These are phyloP conservation scores for Mycalesis mineus DNA, from an alignment of 2,888 invertebrate genomes.

Conservation along the genomic window DNA sequence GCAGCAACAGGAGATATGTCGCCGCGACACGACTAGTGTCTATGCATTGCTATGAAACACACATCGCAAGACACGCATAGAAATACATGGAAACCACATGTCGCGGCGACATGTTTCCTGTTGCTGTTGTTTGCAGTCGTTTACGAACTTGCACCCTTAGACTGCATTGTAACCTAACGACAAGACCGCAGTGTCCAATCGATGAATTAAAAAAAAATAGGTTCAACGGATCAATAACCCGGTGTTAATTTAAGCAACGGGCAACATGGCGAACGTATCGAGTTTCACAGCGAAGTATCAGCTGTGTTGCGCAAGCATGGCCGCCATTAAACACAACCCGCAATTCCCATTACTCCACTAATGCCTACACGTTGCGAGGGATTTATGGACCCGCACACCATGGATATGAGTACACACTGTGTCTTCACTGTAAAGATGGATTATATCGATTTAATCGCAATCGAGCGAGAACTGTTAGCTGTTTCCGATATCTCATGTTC, in stretches of 20 bases:
- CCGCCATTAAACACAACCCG: conserved; percentile 25
- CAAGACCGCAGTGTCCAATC: too few species aligned
- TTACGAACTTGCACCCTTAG: too few species aligned
- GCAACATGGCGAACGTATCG: conserved; percentile 12
- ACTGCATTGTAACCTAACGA: too few species aligned
- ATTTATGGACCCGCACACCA: conserved; percentile 20
- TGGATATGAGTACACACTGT: conserved; percentile 4
- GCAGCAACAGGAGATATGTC: too few species aligned
- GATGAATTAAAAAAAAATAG: too few species aligned
- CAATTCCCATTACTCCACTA: conserved; percentile 28
- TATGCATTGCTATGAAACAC: too few species aligned
- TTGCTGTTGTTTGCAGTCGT: too few species aligned
- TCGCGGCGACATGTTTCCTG: too few species aligned
- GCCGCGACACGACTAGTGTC: too few species aligned
- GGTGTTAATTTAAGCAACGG: not conserved
- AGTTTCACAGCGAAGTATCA: conserved; percentile 22
- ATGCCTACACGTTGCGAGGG: conserved; percentile 17
- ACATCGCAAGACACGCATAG: too few species aligned
- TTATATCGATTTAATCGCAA: not conserved
- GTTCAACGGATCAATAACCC: too few species aligned
- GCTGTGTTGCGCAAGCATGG: conserved; percentile 24
- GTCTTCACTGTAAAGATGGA: conserved; percentile 5
- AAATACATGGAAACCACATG: too few species aligned
- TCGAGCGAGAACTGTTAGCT: not conserved
- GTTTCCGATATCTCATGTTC: not conserved